phyloP scores from a whole-genome alignment of 2,888 invertebrate species.

The Caenorhabditis sp. region DNA sequence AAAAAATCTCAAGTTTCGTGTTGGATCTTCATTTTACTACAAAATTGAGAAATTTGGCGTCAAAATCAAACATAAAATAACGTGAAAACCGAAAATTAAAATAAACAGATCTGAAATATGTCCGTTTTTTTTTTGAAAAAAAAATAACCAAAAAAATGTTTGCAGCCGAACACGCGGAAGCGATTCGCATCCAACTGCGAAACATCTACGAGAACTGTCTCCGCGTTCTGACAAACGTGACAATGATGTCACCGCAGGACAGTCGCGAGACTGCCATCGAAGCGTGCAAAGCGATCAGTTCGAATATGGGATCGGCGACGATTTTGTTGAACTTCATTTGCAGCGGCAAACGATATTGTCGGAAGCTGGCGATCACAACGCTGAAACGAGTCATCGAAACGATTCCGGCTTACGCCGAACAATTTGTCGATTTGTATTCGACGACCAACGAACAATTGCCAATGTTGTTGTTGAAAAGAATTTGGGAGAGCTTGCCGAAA shows the following conservation, averaged over 20 bases:
- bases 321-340: slow-evolving; percentile 15
- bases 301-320: slow-evolving; percentile 13
- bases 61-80: no score
- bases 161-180: slow-evolving; percentile 6
- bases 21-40: no score
- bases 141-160: not conserved
- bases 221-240: slow-evolving; percentile 24
- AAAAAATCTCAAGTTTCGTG: no score
- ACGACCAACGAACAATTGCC: slow-evolving; percentile 12
- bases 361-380: slow-evolving; percentile 20
- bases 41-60: no score
- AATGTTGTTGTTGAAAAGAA: slow-evolving; percentile 15
- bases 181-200: not conserved
- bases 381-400: slow-evolving; percentile 33
- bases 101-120: no score
- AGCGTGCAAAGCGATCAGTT: slow-evolving; percentile 22
- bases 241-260: slow-evolving; percentile 21
- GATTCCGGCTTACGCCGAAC: slow-evolving; percentile 22
- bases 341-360: slow-evolving; percentile 16
- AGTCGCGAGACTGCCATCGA: slow-evolving; percentile 16
- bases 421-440: slow-evolving; percentile 19
- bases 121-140: no score
- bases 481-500: slow-evolving; percentile 13
- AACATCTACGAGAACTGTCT: slow-evolving; percentile 30
- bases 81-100: no score